These are phyloP conservation scores for Albula goreensis DNA, from an alignment of 2,113 vertebrate genomes.

Conservation along the genomic window DNA sequence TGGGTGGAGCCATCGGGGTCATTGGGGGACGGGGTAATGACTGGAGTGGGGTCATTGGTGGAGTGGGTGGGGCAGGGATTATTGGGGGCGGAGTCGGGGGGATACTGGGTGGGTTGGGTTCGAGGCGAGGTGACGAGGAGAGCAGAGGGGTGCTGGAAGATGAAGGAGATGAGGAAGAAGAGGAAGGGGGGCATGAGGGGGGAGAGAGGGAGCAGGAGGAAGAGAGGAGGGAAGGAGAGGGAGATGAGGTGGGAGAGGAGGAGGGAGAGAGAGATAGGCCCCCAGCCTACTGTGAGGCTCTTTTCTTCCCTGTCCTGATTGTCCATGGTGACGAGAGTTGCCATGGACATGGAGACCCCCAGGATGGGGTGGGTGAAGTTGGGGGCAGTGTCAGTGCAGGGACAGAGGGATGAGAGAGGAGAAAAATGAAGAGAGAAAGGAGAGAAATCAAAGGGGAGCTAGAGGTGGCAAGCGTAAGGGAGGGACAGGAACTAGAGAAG, in stretches of 20 bases:
- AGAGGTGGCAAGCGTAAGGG: neutral
- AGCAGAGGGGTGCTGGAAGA: slow-evolving; percentile 42
- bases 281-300: slow-evolving; percentile 71
- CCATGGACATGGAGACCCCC: slow-evolving; percentile 38
- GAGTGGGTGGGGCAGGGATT: too few relatives aligned
- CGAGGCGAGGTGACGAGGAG: slow-evolving; percentile 44
- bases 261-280: slow-evolving; percentile 52
- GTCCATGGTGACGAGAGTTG: slow-evolving; percentile 73
- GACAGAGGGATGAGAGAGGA: neutral
- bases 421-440: neutral
- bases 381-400: neutral
- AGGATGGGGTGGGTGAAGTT: neutral
- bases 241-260: slow-evolving; percentile 25
- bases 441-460: neutral
- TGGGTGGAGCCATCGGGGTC: slow-evolving; percentile 59
- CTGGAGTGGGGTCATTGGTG: slow-evolving; percentile 5
- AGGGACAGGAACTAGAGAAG: neutral
- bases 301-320: slow-evolving; percentile 74
- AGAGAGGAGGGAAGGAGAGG: slow-evolving; percentile 26
- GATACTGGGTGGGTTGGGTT: slow-evolving; percentile 43
- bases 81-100: slow-evolving; percentile 6
- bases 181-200: slow-evolving; percentile 17
- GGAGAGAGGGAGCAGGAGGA: slow-evolving; percentile 5
- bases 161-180: slow-evolving; percentile 39
- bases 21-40: slow-evolving; percentile 37